These are phyloP conservation scores for Ophioninae sp. DNA, from an alignment of 2,888 invertebrate species.

Conservation along the genomic window DNA sequence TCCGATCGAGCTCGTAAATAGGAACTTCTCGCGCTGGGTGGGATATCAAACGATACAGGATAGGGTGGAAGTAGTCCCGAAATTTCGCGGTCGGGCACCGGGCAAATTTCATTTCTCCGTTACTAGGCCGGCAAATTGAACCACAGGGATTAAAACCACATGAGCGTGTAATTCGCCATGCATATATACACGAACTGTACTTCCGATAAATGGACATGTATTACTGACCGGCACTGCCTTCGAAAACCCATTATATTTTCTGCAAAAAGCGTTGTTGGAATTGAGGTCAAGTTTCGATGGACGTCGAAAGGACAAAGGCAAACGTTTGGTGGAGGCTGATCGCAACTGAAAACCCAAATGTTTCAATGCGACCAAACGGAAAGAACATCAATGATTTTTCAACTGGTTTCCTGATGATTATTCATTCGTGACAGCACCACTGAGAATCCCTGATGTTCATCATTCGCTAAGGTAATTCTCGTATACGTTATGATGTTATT, in stretches of 20 bases:
- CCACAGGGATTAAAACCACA: not conserved
- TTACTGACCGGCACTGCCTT: not conserved
- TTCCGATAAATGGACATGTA: not conserved
- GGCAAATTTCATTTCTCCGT: conserved; percentile 47
- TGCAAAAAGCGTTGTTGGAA: not conserved
- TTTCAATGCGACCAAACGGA: too few species aligned
- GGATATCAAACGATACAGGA: conserved; percentile 22
- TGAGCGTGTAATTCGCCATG: not conserved
- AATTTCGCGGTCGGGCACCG: conserved; percentile 20
- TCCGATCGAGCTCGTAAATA: conserved; percentile 20
- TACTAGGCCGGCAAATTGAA: conserved; percentile 12
- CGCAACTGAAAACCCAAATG: too few species aligned
- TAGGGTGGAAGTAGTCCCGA: not conserved
- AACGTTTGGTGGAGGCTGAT: not conserved
- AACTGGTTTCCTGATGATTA: not conserved
- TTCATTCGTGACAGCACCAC: conserved; percentile 8
- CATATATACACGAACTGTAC: not conserved
- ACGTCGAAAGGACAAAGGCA: not conserved
- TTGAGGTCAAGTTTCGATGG: not conserved
- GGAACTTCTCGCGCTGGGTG: not conserved
- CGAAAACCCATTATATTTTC: not conserved
- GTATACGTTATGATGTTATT: conserved; percentile 44
- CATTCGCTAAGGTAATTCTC: not conserved
- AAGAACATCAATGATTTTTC: not conserved
- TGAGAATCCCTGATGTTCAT: conserved; percentile 30